phyloP scores from a whole-genome alignment of 2,888 invertebrate genomes.

The Alcis repandata region DNA sequence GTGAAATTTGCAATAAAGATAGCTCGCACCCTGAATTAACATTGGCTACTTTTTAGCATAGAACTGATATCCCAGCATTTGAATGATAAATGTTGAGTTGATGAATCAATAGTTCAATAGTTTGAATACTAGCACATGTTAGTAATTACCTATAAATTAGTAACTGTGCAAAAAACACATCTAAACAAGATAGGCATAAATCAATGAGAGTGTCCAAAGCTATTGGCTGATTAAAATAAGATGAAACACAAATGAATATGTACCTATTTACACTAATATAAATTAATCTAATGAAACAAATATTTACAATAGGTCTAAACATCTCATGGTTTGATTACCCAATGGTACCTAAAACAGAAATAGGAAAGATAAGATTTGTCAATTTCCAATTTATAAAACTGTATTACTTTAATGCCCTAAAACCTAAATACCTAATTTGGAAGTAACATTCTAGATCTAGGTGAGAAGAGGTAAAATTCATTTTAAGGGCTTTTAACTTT shows the following conservation, averaged over 20 bases:
- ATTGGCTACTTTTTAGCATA: too few relatives aligned
- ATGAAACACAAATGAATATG: constrained; percentile 1
- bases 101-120: too few relatives aligned
- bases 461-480: neutral
- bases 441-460: constrained; percentile 1
- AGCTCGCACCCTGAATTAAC: too few relatives aligned
- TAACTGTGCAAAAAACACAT: too few relatives aligned
- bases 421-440: neutral
- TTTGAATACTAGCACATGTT: too few relatives aligned
- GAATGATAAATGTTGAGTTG: too few relatives aligned
- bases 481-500: neutral
- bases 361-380: constrained; percentile 2
- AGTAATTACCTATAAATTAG: too few relatives aligned
- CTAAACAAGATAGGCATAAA: too few relatives aligned
- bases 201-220: too few relatives aligned
- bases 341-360: neutral
- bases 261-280: constrained; percentile 15
- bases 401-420: constrained; percentile 1
- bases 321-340: neutral
- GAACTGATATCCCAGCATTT: too few relatives aligned
- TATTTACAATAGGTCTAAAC: constrained; percentile 5
- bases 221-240: neutral
- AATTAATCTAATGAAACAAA: constrained; percentile 13
- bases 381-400: constrained; percentile 2
- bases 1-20: too few relatives aligned